A percentile compares a stretch with the other conserved stretches of the same genome.
Conservation (phyloP, 92 coral and sea anemone genomes). For the Chrysogorgia sp. region DNA sequence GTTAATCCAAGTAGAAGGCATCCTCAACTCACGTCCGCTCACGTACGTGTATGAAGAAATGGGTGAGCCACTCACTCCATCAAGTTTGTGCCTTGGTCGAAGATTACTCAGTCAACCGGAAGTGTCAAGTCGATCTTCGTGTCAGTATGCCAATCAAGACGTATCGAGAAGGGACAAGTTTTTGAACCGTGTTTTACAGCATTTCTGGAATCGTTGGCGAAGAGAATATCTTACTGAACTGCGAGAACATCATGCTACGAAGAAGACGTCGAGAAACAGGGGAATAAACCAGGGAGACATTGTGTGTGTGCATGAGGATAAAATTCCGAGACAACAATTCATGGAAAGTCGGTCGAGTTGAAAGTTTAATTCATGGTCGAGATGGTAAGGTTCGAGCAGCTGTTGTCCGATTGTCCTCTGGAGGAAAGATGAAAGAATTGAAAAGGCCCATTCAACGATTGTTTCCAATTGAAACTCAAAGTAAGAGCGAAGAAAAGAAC, state of each 20-base stretch:
- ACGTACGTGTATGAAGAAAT: conserved; percentile 27
- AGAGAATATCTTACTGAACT: conserved; percentile 43
- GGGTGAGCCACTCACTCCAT: conserved; percentile 14
- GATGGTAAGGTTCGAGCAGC: conserved; percentile 43
- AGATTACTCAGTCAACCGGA: conserved; percentile 4
- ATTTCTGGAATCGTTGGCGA: conserved; percentile 52
- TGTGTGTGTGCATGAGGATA: conserved; percentile 50
- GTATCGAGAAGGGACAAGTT: conserved; percentile 39
- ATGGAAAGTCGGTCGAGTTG: conserved; percentile 49
- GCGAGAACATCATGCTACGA: conserved; percentile 39
- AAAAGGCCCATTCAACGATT: conserved; percentile 44
- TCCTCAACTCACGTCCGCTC: conserved; percentile 22
- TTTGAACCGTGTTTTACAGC: conserved; percentile 18
- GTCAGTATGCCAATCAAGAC: not conserved
- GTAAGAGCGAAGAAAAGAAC: not conserved
- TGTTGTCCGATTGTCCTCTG: conserved; percentile 17
- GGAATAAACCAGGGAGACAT: conserved; percentile 42
- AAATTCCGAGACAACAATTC: conserved; percentile 30
- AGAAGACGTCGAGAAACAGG: conserved; percentile 7
- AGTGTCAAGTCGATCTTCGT: not conserved
- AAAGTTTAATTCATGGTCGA: conserved; percentile 32
- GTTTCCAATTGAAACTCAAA: conserved; percentile 30
- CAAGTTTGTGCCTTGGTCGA: conserved; percentile 22
- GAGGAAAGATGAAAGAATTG: conserved; percentile 19
- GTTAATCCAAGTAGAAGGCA: conserved; percentile 1